phyloP scores from a whole-genome alignment of 2,888 invertebrate species.

The Luperina testacea region DNA sequence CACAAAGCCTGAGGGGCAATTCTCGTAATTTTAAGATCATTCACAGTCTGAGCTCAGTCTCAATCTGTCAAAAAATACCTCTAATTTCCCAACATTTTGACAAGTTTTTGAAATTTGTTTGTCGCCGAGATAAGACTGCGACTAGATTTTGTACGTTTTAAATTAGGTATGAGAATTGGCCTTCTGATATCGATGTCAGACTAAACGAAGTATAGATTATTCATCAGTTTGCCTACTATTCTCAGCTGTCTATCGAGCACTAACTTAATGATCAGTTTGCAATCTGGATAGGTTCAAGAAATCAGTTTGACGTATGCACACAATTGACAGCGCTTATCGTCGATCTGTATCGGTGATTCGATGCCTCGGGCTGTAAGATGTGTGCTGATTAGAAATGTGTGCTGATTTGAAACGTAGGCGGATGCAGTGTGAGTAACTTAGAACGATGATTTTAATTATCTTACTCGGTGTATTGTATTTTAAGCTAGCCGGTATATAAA shows the following conservation, averaged over 20 bases:
- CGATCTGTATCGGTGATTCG: constrained; percentile 12
- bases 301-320: constrained; percentile 37
- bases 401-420: constrained; percentile 9
- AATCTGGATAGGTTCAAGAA: constrained; percentile 27
- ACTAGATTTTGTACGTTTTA: no score
- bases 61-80: no score
- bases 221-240: not conserved
- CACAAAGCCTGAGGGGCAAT: not conserved
- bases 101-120: no score
- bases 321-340: constrained; percentile 43
- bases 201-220: not conserved
- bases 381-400: not conserved
- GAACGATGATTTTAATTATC: not conserved
- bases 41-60: no score
- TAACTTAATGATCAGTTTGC: constrained; percentile 15
- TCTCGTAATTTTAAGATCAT: no score
- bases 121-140: no score
- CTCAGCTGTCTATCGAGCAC: not conserved
- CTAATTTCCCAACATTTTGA: no score
- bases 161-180: no score
- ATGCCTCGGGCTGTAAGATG: constrained; percentile 18
- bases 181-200: no score
- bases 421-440: constrained; percentile 2
- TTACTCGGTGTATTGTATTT: not conserved
- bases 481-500: not conserved